A percentile compares a stretch with the other conserved stretches of the same genome.
Evolutionary conservation across 1,140 invertebrate genomes (phyloP).

Genomic region (Cyclargus thomasi): DNA sequence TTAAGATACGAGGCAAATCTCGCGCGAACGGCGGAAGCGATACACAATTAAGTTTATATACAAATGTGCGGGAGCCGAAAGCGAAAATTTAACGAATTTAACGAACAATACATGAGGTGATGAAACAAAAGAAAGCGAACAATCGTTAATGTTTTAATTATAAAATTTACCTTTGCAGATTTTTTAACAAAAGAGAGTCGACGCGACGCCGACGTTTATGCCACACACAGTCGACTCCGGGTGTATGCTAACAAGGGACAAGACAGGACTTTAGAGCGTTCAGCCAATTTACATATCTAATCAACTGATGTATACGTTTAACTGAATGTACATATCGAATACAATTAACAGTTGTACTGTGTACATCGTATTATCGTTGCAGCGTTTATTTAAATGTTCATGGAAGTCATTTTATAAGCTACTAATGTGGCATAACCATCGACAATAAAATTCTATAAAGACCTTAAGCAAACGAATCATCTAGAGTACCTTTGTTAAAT

Average conservation of each 20-base stretch:
- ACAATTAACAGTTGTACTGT: not conserved
- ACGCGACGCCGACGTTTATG: not conserved
- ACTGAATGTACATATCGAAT: slow-evolving; percentile 1
- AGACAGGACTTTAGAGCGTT: slow-evolving; percentile 1
- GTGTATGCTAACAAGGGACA: not conserved
- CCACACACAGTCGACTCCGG: not conserved
- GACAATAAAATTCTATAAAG: too few species aligned
- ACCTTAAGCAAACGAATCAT: too few species aligned
- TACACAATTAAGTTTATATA: not conserved
- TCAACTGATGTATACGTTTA: not conserved
- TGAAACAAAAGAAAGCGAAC: slow-evolving; percentile 13
- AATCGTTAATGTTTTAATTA: slow-evolving; percentile 8
- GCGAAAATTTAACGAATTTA: not conserved
- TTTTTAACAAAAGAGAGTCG: not conserved
- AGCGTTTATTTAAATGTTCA: not conserved
- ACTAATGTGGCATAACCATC: not conserved
- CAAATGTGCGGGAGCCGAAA: not conserved
- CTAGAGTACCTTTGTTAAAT: too few species aligned
- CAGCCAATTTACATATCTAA: slow-evolving; percentile 14
- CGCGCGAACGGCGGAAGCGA: not conserved
- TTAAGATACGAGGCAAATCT: slow-evolving; percentile 16
- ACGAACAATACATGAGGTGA: not conserved
- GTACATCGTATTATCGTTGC: not conserved
- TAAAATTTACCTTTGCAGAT: not conserved
- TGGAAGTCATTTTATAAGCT: not conserved